phyloP scores from a whole-genome alignment of 2,113 vertebrate species.

The Dolichotis patagonum region DNA sequence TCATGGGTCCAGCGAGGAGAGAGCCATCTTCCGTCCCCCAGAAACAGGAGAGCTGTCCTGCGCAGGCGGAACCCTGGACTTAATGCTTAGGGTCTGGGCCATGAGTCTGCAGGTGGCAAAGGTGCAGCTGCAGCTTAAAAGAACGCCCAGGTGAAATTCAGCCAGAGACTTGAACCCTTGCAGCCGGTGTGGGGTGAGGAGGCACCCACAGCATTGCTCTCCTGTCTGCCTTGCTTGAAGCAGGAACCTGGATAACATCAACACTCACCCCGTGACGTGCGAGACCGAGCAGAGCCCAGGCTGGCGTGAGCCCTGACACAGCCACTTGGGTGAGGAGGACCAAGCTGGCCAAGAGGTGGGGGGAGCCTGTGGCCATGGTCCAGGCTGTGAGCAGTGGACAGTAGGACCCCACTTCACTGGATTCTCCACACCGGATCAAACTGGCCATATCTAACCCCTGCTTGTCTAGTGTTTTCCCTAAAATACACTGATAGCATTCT shows the following conservation, averaged over 20 bases:
- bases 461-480: not conserved
- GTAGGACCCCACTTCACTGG: no score
- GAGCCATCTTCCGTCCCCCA: not conserved
- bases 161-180: not conserved
- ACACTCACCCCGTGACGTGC: no score
- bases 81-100: rapidly evolving
- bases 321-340: not conserved
- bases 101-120: not conserved
- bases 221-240: not conserved
- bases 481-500: not conserved
- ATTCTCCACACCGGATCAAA: not conserved
- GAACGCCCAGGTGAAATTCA: not conserved
- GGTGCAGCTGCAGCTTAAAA: not conserved
- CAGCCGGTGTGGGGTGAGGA: no score
- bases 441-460: not conserved
- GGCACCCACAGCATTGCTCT: not conserved
- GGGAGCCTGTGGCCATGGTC: not conserved
- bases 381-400: not conserved
- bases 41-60: not conserved
- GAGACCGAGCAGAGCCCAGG: no score
- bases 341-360: no score
- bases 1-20: no score
- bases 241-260: no score
- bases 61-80: not conserved
- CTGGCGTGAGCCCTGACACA: not conserved